Evolutionary conservation across 1,140 invertebrate species (phyloP).

Genomic region (Bombus sibiricus): DNA sequence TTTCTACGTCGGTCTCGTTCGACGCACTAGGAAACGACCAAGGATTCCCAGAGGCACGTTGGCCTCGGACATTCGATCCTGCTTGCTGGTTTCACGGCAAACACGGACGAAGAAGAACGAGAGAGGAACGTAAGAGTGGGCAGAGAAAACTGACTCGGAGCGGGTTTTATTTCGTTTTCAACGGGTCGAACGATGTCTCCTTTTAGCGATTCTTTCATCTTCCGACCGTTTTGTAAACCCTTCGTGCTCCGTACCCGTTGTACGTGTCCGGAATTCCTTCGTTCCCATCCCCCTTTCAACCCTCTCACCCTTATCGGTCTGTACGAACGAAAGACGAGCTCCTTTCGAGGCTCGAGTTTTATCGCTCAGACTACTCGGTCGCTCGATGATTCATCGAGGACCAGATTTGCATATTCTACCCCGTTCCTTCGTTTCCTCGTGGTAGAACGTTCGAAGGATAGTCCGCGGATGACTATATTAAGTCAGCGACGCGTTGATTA

Average conservation of each 20-base stretch:
- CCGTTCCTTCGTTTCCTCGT: not conserved
- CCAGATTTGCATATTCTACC: not conserved
- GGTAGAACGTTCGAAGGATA: not conserved
- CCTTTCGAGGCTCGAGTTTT: not conserved
- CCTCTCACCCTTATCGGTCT: not conserved
- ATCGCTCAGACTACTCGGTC: not conserved
- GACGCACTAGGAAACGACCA: not conserved
- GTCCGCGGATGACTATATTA: conserved; percentile 1
- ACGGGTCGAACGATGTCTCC: conserved; percentile 20
- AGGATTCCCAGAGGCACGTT: conserved; percentile 32
- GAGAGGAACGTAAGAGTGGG: not conserved
- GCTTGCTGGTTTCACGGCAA: not conserved
- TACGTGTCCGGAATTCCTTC: conserved; percentile 58
- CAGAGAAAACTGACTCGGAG: no score
- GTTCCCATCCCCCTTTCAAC: not conserved
- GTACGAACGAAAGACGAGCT: not conserved
- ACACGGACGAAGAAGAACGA: not conserved
- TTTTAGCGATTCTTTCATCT: conserved; percentile 61
- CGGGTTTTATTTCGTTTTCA: conserved; percentile 54
- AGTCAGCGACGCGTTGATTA: conserved; percentile 12
- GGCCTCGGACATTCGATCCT: conserved; percentile 44
- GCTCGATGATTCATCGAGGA: not conserved
- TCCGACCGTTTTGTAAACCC: conserved; percentile 52
- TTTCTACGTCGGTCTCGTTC: conserved; percentile 22
- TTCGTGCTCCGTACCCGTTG: conserved; percentile 2